Base-by-base conservation (phyloP, 2,888 invertebrate genomes). In the Acanthacorydalis orientalis region DNA sequence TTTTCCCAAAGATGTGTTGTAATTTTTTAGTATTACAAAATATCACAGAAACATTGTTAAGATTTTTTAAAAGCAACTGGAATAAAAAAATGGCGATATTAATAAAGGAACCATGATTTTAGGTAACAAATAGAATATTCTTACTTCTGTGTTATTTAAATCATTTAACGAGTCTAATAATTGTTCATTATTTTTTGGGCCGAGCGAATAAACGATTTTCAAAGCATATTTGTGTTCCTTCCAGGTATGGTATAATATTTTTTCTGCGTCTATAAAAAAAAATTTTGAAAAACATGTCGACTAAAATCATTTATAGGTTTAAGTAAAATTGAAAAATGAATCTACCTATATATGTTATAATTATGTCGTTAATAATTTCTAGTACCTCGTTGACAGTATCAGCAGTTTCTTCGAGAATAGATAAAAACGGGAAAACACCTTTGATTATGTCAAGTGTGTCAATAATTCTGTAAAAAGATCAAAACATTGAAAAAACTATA, bases 121-220 rank as follows among this genome's bases (percentile, higher is more conserved):
- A 23, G 14, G 33, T 15, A 2, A 35, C 16, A 23, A 43, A 16
- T 38, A 31, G 4, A 14, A 12, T 39, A 31, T 14, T 31, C 41
- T 31, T 60, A 71, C 71, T 64, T 69, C 69, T 2, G 65, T 61
- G 51, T 69, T 62, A 50, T 69, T 66, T 35, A 68, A 62, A 55
- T 69, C 65, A n/a, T 68, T 60, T 37, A 72, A 57, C 4, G 63
- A 70, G 23, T 70, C 69, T 42, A 70, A 63, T 7, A 66, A 62
- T 44, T 64, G 68, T 10, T 56, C 60, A 11, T 70, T 52, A 34
- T 67, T 52, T 11, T 56, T 46, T 0, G 63, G 56, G 6, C 67
- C 64, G 10, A 72, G 51, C 0, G 51, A 53, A 11, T 60, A 53
- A 8, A 72, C 51, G 10, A 65, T 50, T 50, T 63, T 57, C 1